Percentiles rank a stretch among this genome's conserved stretches.
phyloP scores from a whole-genome alignment of 2,888 invertebrate species.

The Pyrrhosoma nymphula region DNA sequence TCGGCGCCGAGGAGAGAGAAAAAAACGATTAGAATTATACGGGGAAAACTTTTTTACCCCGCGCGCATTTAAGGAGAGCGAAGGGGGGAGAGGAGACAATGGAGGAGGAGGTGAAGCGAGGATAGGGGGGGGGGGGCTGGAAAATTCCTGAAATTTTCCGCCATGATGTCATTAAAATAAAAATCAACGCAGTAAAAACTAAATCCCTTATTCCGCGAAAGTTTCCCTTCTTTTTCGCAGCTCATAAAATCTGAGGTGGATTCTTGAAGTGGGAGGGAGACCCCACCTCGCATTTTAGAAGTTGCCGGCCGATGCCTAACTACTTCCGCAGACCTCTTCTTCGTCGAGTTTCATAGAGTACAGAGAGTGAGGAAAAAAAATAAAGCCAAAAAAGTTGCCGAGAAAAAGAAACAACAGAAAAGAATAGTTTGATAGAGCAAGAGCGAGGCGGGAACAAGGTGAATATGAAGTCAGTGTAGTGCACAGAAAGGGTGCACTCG shows the following conservation, averaged over 20 bases:
- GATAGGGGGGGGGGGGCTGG: neutral
- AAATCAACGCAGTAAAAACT: constrained; percentile 28
- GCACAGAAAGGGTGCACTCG: neutral
- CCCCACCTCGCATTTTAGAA: constrained; percentile 42
- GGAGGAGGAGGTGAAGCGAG: neutral
- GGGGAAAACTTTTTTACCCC: neutral
- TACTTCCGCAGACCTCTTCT: constrained; percentile 51
- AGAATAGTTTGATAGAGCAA: neutral
- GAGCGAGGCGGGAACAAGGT: neutral
- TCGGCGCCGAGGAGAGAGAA: neutral
- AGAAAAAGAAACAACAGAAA: neutral
- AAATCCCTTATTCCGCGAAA: constrained; percentile 46
- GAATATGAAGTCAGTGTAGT: constrained; percentile 16
- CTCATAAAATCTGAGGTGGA: constrained; percentile 43
- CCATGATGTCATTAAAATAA: constrained; percentile 50
- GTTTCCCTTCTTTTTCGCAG: constrained; percentile 59
- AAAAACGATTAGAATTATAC: neutral
- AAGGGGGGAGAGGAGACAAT: neutral
- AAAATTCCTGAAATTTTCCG: constrained; percentile 29
- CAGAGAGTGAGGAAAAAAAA: neutral
- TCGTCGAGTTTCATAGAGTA: constrained; percentile 21
- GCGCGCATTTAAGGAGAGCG: neutral
- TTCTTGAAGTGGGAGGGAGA: constrained; percentile 41
- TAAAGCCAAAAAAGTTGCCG: neutral
- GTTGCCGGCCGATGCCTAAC: constrained; percentile 64